phyloP scores from a whole-genome alignment of 1,140 invertebrate genomes.

The Calliopsis andreniformis region DNA sequence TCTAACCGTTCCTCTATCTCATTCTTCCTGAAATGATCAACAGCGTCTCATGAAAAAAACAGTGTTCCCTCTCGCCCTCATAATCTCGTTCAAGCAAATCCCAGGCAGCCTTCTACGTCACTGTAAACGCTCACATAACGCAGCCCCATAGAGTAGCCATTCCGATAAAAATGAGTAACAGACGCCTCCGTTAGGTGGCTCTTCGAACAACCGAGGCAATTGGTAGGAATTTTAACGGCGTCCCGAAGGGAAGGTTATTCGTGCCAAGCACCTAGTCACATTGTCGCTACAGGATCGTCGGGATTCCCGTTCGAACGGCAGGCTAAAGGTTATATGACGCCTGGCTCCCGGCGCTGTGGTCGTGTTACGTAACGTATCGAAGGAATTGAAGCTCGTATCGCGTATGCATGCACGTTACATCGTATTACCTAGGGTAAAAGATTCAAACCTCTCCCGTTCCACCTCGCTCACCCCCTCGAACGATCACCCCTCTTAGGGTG shows the following conservation, averaged over 20 bases:
- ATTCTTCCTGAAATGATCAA: too few relatives aligned
- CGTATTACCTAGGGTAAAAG: neutral
- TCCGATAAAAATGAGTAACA: neutral
- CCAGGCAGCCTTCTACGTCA: neutral
- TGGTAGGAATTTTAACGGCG: neutral
- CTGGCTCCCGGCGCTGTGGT: neutral
- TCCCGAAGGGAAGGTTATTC: neutral
- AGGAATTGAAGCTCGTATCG: neutral
- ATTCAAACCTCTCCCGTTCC: neutral
- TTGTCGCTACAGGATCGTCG: neutral
- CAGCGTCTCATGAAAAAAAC: too few relatives aligned
- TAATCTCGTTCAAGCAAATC: too few relatives aligned
- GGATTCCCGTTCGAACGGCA: neutral
- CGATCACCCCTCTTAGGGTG: too few relatives aligned
- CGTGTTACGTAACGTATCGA: neutral
- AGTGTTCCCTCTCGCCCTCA: too few relatives aligned
- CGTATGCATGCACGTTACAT: too few relatives aligned
- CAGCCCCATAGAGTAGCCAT: neutral
- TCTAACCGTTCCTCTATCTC: too few relatives aligned
- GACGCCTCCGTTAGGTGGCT: neutral
- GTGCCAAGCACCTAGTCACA: neutral
- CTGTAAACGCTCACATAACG: neutral
- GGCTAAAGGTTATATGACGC: constrained; percentile 5
- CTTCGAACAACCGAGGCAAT: neutral
- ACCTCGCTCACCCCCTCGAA: too few relatives aligned